Evolutionary conservation across 2,888 invertebrate genomes (phyloP), one percentile per base, ranked within the genome.

Genomic region (Crioceris asparagi): DNA sequence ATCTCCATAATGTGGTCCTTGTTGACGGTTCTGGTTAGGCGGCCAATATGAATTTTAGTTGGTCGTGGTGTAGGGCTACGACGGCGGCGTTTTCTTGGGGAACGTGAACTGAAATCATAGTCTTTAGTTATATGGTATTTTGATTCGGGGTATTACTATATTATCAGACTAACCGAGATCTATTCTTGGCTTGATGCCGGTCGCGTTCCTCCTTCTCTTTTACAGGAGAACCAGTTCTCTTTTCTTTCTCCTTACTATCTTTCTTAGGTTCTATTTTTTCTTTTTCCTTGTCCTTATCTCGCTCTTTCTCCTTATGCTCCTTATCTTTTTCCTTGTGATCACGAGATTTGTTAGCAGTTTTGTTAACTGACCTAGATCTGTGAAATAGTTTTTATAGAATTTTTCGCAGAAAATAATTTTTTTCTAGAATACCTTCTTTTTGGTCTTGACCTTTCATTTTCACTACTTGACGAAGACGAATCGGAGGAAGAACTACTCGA

Each of bases 11-110:
- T 74, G 60, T 93, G 93, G 2, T 91, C 92, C 55, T 83, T 83
- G 43, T 82, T 85, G 2, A 97, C 90, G 59, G 97, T 97, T 16
- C 92, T 70, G 0, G 94, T 93, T 41, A 97, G 68, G 7, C 87
- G 78, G 0, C 93, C 94, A 43, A 97, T 83, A 59, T 96, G 94
- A 54, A 97, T 91, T 56, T 94, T 85, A 1, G 85, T 84, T 0
- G 94, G 91, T 26, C 86, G 77, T 0, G 93, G 93, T 1, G 87
- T 84, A 0, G 92, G 88, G 0, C 92, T 88, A 23, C 88, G 79
- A 54, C 87, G 85, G 7, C 87, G 77, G 1, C 78, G 70, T 52
- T 76, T 77, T 35, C 76, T 68, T 36, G 78, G 77, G 16, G 79
- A 75, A 2, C 70, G 65, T 2, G 75, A 74, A 17, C 78, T 49